Percentiles rank a stretch among this genome's conserved stretches.
Evolutionary conservation across 2,113 vertebrate genomes (phyloP).

Genomic region (Chloebia gouldiae): DNA sequence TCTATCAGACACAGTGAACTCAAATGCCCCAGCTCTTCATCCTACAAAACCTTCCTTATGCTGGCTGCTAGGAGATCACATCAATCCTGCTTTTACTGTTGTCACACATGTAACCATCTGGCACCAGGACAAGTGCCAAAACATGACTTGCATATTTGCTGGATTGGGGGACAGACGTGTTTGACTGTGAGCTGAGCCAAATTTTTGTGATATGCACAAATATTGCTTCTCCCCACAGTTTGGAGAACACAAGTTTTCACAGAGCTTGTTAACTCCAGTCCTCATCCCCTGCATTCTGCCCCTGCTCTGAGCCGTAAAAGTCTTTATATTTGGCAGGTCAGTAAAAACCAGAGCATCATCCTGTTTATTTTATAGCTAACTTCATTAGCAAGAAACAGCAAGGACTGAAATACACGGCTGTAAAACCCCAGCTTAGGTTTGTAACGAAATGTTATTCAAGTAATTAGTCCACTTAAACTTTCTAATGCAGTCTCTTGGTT

Average conservation of each 20-base stretch:
- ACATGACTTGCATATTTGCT: slow-evolving; percentile 15
- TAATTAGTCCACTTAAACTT: slow-evolving; percentile 70
- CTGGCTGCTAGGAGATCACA: background rate
- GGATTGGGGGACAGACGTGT: background rate
- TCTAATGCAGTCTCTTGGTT: slow-evolving; percentile 45
- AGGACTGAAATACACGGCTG: slow-evolving; percentile 63
- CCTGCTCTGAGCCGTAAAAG: background rate
- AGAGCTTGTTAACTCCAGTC: background rate
- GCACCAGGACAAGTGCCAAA: background rate
- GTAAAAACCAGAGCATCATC: slow-evolving; percentile 32
- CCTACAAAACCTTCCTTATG: background rate
- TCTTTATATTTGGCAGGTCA: slow-evolving; percentile 49
- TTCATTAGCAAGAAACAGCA: slow-evolving; percentile 67
- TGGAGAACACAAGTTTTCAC: background rate
- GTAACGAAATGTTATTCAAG: slow-evolving; percentile 48
- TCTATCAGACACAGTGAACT: background rate
- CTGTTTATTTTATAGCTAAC: slow-evolving; percentile 61
- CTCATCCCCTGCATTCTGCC: background rate
- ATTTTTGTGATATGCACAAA: background rate
- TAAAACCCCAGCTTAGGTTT: slow-evolving; percentile 54
- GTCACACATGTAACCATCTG: background rate
- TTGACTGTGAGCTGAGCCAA: background rate
- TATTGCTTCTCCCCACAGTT: background rate
- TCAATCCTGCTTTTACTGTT: background rate
- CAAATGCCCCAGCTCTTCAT: background rate